These are phyloP conservation scores for Clytia hemisphaerica DNA, from an alignment of 30 jellyfish, hydroid and myxozoan genomes.

Conservation along the genomic window DNA sequence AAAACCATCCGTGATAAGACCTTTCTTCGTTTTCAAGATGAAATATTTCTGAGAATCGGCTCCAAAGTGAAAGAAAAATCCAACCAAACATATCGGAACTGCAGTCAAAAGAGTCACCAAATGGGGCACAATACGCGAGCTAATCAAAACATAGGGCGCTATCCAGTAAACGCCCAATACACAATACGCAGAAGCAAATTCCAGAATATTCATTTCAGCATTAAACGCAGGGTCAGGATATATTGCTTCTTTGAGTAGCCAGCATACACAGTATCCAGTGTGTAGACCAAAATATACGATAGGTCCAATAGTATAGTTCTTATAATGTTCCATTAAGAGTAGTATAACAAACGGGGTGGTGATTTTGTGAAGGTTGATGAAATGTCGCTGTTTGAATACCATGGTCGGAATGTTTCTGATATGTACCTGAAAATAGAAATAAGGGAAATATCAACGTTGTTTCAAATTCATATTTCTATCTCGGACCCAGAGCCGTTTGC, in stretches of 20 bases:
- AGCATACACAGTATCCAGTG: constrained; percentile 40
- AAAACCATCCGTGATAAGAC: constrained; percentile 57
- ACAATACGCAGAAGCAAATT: background rate
- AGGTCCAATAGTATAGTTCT: constrained; percentile 58
- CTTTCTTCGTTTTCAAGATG: constrained; percentile 46
- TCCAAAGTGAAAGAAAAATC: constrained; percentile 53
- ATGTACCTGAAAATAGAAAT: no score
- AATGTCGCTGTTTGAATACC: constrained; percentile 51
- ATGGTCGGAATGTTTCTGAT: no score
- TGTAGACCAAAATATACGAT: constrained; percentile 50
- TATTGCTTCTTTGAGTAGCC: constrained; percentile 55
- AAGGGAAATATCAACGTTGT: no score
- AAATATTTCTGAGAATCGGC: constrained; percentile 59
- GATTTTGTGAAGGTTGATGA: constrained; percentile 55
- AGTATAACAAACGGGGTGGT: constrained; percentile 28
- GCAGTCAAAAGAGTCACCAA: constrained; percentile 22
- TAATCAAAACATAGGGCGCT: constrained; percentile 33
- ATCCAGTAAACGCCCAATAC: constrained; percentile 65
- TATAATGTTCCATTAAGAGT: constrained; percentile 21
- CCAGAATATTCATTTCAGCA: constrained; percentile 16
- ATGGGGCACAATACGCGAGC: constrained; percentile 35
- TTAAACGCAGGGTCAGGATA: constrained; percentile 67
- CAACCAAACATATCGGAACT: constrained; percentile 33
- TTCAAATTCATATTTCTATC: no score
- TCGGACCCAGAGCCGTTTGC: no score